phyloP scores from a whole-genome alignment of 2,113 vertebrate species.

The Corythaeola cristata region DNA sequence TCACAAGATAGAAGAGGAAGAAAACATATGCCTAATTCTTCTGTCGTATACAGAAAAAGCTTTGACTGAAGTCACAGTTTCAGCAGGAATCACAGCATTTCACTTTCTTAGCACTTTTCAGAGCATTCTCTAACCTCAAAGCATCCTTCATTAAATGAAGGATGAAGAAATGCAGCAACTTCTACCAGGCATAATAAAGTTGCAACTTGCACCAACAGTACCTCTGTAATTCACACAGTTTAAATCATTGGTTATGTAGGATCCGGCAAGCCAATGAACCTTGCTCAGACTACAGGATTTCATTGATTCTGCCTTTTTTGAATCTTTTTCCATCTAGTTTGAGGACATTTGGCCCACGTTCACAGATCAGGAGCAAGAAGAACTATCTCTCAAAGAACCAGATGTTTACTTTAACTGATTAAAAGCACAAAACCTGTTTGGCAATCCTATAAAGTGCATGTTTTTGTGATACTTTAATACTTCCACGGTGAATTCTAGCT shows the following conservation, averaged over 20 bases:
- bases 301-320: neutral
- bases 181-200: neutral
- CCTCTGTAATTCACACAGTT: neutral
- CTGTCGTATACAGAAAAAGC: neutral
- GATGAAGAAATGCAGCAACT: neutral
- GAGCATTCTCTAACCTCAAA: neutral
- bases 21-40: neutral
- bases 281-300: neutral
- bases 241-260: neutral
- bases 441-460: neutral
- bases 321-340: neutral
- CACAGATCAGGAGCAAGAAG: neutral
- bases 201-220: neutral
- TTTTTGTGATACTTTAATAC: neutral
- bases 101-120: neutral
- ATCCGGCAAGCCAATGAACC: neutral
- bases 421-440: neutral
- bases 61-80: neutral
- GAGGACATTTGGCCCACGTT: neutral
- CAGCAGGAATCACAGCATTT: neutral
- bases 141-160: neutral
- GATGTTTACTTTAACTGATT: neutral
- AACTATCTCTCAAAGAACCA: neutral
- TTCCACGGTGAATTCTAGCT: neutral
- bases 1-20: neutral